Evolutionary conservation across 2,888 invertebrate genomes (phyloP), one percentile per base, ranked within the genome.

Genomic region (Cheilosia soror): DNA sequence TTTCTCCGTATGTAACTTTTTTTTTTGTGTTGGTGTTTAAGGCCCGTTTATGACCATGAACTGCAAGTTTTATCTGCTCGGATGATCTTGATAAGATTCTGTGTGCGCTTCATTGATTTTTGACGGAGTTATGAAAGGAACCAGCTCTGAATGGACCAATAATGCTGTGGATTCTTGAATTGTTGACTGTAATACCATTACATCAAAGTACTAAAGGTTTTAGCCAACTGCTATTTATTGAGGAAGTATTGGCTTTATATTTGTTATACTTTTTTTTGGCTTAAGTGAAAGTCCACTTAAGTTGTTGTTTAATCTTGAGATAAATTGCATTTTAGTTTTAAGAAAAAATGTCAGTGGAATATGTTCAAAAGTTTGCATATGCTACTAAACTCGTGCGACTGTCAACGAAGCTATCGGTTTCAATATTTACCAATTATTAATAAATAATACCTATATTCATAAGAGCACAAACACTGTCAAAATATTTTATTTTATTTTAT

Each of bases 21-120:
- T 37, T 44, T 37, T 11, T 37, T 37, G 37, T 11, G 11, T 11
- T 37, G 29, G 15, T 73, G 31, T 69, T 83, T 58, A 58, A 73
- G 44, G 51, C 37, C 44, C 58, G 40, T 51, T 79, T 75, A 79
- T 51, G 73, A 13, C 83, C 79, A 68, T 84, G 79, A 79, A 79
- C 79, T 68, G 73, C 58, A 69, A 75, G 72, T 55, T 57, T 68
- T 33, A 73, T 69, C 63, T 42, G 40, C 27, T 51, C 37, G 44
- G 57, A 69, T 79, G 69, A 84, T 84, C 79, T 73, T 68, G 79
- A 84, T 78, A 68, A 58, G 29, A 57, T 62, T 57, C 71, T 44
- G 68, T 44, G 68, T 73, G 73, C 63, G 69, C 69, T 84, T 79
- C 79, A 84, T 84, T 84, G 79, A 84, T 84, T 79, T 77, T 73